Evolutionary conservation across 2,888 invertebrate genomes (phyloP).

Genomic region (Hirudinaria manillensis): DNA sequence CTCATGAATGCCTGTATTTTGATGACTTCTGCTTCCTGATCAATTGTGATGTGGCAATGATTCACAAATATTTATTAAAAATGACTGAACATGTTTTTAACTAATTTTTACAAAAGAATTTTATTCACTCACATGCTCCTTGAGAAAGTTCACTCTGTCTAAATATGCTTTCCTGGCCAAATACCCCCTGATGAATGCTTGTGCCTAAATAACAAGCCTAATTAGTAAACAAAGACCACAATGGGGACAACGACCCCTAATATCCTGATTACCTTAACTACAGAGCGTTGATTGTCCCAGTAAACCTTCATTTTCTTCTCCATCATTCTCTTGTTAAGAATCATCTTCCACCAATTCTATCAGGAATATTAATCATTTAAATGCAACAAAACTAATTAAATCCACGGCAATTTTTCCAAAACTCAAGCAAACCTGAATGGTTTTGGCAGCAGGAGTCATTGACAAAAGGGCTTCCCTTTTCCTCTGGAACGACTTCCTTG

Average conservation of each 20-base stretch:
- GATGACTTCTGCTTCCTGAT: conserved; percentile 47
- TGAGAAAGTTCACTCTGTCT: conserved; percentile 45
- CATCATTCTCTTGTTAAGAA: neutral
- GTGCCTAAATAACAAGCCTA: conserved; percentile 35
- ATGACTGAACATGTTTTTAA: neutral
- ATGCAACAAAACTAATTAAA: neutral
- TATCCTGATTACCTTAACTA: conserved; percentile 1
- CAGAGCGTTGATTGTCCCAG: neutral
- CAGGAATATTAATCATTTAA: neutral
- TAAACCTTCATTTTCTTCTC: conserved; percentile 13
- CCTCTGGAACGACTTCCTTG: conserved; percentile 49
- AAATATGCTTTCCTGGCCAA: conserved; percentile 44
- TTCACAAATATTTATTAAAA: neutral
- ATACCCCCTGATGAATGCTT: conserved; percentile 49
- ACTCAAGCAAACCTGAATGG: conserved; percentile 51
- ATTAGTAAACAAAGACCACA: neutral
- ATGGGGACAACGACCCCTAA: no score
- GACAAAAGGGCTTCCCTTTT: conserved; percentile 43
- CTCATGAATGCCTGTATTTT: conserved; percentile 68
- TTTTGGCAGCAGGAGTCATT: conserved; percentile 48
- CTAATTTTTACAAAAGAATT: neutral
- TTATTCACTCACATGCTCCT: conserved; percentile 45
- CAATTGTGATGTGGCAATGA: neutral
- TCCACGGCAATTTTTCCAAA: neutral
- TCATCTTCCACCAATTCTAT: conserved; percentile 23